A percentile compares a stretch with the other conserved stretches of the same genome.
These are phyloP conservation scores for Andrena flavipes DNA, from an alignment of 2,888 invertebrate species.

Conservation along the genomic window DNA sequence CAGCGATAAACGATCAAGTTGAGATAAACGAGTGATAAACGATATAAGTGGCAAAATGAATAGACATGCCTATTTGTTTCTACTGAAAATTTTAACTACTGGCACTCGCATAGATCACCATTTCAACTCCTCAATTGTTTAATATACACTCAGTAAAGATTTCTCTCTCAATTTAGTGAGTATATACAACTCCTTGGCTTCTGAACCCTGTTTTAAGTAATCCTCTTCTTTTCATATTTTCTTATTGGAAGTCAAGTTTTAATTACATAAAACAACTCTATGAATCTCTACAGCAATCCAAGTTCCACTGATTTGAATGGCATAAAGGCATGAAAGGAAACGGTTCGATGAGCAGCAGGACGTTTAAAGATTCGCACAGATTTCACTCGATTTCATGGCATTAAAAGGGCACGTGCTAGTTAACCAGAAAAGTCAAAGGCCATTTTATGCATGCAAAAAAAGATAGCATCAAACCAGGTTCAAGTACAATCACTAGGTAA, in stretches of 20 bases:
- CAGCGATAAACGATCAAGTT: no score
- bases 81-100: no score
- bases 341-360: neutral
- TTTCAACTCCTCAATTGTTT: no score
- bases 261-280: neutral
- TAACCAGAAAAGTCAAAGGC: conserved; percentile 56
- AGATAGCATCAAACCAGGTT: conserved; percentile 37
- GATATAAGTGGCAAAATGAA: no score
- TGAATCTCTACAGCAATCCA: no score
- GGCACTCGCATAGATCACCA: no score
- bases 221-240: neutral
- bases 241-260: neutral
- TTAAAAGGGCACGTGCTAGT: conserved; percentile 54
- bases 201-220: no score
- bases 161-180: no score
- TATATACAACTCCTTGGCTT: no score
- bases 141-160: no score
- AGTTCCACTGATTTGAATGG: neutral
- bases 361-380: conserved; percentile 36
- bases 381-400: neutral
- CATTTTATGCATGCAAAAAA: conserved; percentile 56
- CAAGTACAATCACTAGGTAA: conserved; percentile 34
- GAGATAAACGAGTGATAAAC: no score
- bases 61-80: no score
- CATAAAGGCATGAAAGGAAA: neutral